A percentile compares a stretch with the other conserved stretches of the same genome.
Conservation (phyloP, 2,888 invertebrate genomes). For the Drosophila kuntzei region DNA sequence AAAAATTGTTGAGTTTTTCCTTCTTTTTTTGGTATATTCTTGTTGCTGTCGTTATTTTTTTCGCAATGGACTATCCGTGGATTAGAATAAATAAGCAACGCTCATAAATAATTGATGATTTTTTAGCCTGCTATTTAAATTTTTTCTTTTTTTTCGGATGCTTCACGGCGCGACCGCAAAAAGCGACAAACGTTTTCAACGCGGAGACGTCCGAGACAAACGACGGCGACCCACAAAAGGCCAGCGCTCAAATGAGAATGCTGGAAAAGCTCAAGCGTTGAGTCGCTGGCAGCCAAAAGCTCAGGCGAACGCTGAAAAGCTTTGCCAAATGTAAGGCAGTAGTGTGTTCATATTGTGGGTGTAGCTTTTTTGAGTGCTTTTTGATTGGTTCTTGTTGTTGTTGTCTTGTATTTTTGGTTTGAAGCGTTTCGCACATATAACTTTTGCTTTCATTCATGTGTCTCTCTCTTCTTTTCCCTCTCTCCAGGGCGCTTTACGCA, state of each 20-base stretch:
- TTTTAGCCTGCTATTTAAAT: slow-evolving; percentile 36
- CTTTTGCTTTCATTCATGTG: slow-evolving; percentile 59
- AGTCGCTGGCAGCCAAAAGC: slow-evolving; percentile 48
- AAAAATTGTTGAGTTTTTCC: slow-evolving; percentile 12
- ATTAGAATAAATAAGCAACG: slow-evolving; percentile 24
- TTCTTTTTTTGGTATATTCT: not conserved
- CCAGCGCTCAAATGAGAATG: slow-evolving; percentile 66
- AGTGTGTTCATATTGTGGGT: slow-evolving; percentile 36
- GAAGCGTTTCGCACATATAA: slow-evolving; percentile 27
- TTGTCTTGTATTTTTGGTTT: not conserved
- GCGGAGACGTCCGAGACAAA: slow-evolving; percentile 31
- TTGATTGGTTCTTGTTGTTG: not conserved
- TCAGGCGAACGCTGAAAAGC: slow-evolving; percentile 47
- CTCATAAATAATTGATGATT: slow-evolving; percentile 43
- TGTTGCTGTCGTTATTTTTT: not conserved
- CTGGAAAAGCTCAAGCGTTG: slow-evolving; percentile 59
- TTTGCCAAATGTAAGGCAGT: slow-evolving; percentile 30
- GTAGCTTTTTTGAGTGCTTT: slow-evolving; percentile 46
- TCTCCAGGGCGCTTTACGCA: slow-evolving; percentile 52
- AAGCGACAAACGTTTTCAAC: slow-evolving; percentile 14
- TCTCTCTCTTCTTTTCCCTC: not conserved
- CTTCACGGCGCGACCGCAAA: slow-evolving; percentile 39
- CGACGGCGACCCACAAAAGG: slow-evolving; percentile 57
- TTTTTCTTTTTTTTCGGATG: slow-evolving; percentile 44
- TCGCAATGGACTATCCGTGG: slow-evolving; percentile 11